Conservation (phyloP, 2,888 invertebrate species). For the Xestobium rufovillosum region DNA sequence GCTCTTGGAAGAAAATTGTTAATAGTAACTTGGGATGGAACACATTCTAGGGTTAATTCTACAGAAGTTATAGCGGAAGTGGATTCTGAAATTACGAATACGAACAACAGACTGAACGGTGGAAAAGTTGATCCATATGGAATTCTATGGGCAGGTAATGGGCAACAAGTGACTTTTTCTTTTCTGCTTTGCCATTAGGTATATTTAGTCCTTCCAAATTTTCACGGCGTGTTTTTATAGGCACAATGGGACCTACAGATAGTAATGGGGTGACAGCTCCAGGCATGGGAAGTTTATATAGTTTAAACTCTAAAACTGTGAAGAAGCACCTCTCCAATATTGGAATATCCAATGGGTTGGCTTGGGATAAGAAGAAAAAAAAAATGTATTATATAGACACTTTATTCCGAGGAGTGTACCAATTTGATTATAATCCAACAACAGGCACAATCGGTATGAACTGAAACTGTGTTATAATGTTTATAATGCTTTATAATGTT, state of each 20-base stretch:
- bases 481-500: too few relatives aligned
- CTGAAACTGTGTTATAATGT: too few relatives aligned
- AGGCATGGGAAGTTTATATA: slow-evolving; percentile 22
- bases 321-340: slow-evolving; percentile 31
- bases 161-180: too few relatives aligned
- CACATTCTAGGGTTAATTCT: slow-evolving; percentile 45
- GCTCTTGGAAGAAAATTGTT: slow-evolving; percentile 53
- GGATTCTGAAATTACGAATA: slow-evolving; percentile 46
- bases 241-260: slow-evolving; percentile 30
- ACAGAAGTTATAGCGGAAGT: slow-evolving; percentile 50
- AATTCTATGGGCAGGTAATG: slow-evolving; percentile 55
- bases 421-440: slow-evolving; percentile 61
- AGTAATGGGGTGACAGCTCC: slow-evolving; percentile 10
- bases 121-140: slow-evolving; percentile 72
- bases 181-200: too few relatives aligned
- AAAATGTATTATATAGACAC: slow-evolving; percentile 68
- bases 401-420: slow-evolving; percentile 53
- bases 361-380: slow-evolving; percentile 56
- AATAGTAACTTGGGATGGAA: slow-evolving; percentile 59
- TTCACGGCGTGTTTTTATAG: slow-evolving; percentile 22
- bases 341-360: slow-evolving; percentile 66
- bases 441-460: slow-evolving; percentile 56
- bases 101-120: slow-evolving; percentile 64
- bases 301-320: slow-evolving; percentile 22
- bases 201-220: too few relatives aligned